These are phyloP conservation scores for Cardinalis cardinalis DNA, from an alignment of 2,113 vertebrate genomes.

Conservation along the genomic window DNA sequence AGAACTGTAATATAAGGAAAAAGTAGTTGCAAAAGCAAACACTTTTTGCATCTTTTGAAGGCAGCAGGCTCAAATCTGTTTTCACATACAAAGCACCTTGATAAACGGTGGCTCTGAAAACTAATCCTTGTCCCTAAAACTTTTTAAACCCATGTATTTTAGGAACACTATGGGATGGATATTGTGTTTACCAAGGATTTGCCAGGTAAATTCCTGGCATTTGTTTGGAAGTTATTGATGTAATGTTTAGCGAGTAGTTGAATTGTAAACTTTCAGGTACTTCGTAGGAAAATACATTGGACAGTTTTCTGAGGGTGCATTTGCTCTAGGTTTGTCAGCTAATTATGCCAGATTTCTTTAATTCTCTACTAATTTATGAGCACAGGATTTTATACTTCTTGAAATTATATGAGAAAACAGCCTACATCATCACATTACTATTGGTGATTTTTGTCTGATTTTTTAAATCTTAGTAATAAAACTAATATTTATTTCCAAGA, in stretches of 20 bases:
- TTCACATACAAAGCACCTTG: neutral
- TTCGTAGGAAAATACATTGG: neutral
- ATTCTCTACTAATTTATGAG: neutral
- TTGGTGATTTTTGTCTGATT: neutral
- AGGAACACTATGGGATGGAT: neutral
- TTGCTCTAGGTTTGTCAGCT: neutral
- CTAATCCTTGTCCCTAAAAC: neutral
- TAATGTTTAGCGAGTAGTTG: neutral
- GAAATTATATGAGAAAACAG: neutral
- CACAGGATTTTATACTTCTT: neutral
- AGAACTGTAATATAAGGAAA: neutral
- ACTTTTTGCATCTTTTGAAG: neutral
- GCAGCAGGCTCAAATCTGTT: neutral
- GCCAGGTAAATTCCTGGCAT: neutral
- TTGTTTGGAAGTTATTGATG: neutral
- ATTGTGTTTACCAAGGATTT: neutral
- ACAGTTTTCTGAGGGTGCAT: neutral
- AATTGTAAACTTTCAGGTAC: neutral
- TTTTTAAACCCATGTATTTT: neutral
- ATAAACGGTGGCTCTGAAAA: neutral
- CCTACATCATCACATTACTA: neutral
- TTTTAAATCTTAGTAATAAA: neutral
- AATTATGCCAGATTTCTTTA: neutral
- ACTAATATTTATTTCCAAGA: neutral
- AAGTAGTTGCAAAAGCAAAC: neutral